Conservation (phyloP, 2,113 vertebrate genomes). For the Calyptommatus sinebrachiatus region DNA sequence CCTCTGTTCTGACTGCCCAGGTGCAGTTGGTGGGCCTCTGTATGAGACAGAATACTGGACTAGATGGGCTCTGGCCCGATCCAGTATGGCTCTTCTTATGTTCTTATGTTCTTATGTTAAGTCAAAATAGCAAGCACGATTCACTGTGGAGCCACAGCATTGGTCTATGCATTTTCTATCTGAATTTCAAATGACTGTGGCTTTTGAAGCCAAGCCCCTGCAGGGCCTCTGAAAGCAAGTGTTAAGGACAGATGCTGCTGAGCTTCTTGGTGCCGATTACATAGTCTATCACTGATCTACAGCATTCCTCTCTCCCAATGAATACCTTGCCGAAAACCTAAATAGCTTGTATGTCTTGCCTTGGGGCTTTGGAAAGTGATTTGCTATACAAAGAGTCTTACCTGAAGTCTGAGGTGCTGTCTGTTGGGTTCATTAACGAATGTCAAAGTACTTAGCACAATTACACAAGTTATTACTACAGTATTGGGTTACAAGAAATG, state of each 20-base stretch:
- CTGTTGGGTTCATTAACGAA: background rate
- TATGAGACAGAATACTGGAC: no score
- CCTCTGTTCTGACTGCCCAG: no score
- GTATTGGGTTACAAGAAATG: background rate
- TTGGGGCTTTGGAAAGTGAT: background rate
- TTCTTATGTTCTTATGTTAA: no score
- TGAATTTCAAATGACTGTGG: no score
- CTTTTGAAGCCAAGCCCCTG: no score
- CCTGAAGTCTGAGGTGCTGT: background rate
- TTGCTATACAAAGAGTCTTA: conserved; percentile 3
- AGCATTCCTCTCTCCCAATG: background rate
- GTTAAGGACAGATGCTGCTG: background rate
- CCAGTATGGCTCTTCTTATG: no score
- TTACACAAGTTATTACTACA: background rate
- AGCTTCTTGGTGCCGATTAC: background rate
- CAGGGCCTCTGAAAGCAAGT: no score
- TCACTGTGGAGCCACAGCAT: no score
- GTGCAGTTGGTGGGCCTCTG: no score
- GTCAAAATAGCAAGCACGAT: no score
- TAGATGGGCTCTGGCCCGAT: no score
- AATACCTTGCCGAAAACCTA: background rate
- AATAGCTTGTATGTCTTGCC: background rate
- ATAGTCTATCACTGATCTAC: background rate
- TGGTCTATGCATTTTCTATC: no score
- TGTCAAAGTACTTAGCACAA: background rate